A percentile compares a stretch with the other conserved stretches of the same genome.
These are phyloP conservation scores for Caenorhabditis sp. DNA, from an alignment of 2,888 invertebrate species.

Conservation along the genomic window DNA sequence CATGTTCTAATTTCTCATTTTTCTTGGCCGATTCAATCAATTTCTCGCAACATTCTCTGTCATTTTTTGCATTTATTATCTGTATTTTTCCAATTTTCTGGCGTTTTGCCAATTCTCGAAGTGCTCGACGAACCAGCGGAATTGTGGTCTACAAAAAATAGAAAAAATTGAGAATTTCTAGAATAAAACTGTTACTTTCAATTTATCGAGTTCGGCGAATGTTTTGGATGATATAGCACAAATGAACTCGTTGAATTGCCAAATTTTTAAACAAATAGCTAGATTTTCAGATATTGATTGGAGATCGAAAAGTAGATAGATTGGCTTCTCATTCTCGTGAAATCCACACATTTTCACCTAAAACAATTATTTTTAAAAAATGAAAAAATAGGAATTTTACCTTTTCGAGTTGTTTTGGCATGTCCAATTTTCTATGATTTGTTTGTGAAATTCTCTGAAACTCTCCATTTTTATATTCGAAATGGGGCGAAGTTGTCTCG, in stretches of 20 bases:
- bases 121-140: constrained; percentile 4
- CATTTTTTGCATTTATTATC: constrained; percentile 6
- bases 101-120: constrained; percentile 11
- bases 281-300: constrained; percentile 4
- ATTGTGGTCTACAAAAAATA: neutral
- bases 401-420: neutral
- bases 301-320: constrained; percentile 22
- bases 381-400: neutral
- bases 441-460: neutral
- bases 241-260: constrained; percentile 24
- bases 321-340: constrained; percentile 25
- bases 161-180: neutral
- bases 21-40: constrained; percentile 10
- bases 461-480: neutral
- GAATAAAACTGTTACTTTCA: constrained; percentile 1
- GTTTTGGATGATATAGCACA: constrained; percentile 10
- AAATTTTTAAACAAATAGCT: constrained; percentile 8
- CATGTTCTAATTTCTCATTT: constrained; percentile 9
- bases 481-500: neutral
- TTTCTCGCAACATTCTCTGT: constrained; percentile 9
- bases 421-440: neutral
- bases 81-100: constrained; percentile 3
- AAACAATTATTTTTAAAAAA: neutral
- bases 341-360: constrained; percentile 4
- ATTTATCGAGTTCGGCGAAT: constrained; percentile 14